Evolutionary conservation across 2,113 vertebrate species (phyloP).

Genomic region (Oplegnathus fasciatus): DNA sequence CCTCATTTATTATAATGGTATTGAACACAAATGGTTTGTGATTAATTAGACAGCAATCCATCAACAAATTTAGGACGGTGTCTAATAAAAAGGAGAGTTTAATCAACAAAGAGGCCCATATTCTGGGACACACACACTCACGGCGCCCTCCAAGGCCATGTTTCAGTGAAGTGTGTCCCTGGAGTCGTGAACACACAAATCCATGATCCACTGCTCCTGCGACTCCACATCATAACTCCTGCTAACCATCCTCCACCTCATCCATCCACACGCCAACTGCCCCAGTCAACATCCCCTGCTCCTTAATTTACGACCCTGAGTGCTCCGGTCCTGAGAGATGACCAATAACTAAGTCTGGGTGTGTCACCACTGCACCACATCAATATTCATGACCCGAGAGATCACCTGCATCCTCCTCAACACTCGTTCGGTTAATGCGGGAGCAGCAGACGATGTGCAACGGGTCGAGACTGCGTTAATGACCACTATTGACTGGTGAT

Average conservation of each 20-base stretch:
- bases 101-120: slow-evolving; percentile 57
- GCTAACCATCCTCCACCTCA: slow-evolving; percentile 45
- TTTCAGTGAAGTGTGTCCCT: not conserved
- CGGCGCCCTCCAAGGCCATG: not conserved
- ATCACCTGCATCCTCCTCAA: slow-evolving; percentile 50
- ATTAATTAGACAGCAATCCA: slow-evolving; percentile 39
- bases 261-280: slow-evolving; percentile 59
- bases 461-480: slow-evolving; percentile 32
- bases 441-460: slow-evolving; percentile 3
- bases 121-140: slow-evolving; percentile 16
- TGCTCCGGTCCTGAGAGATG: slow-evolving; percentile 35
- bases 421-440: not conserved
- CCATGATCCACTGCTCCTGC: slow-evolving; percentile 9
- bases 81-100: slow-evolving; percentile 42
- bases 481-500: slow-evolving; percentile 64
- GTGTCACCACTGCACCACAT: slow-evolving; percentile 67
- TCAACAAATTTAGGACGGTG: slow-evolving; percentile 17
- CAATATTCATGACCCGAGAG: slow-evolving; percentile 67
- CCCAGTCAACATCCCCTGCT: slow-evolving; percentile 47
- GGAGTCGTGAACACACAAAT: slow-evolving; percentile 6
- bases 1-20: not conserved
- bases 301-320: slow-evolving; percentile 51
- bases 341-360: slow-evolving; percentile 70
- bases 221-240: slow-evolving; percentile 56
- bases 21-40: not conserved